Evolutionary conservation across 2,797 vertebrate species (phyloP), one percentile per base, ranked within the genome.

Genomic region (Florisuga fusca): DNA sequence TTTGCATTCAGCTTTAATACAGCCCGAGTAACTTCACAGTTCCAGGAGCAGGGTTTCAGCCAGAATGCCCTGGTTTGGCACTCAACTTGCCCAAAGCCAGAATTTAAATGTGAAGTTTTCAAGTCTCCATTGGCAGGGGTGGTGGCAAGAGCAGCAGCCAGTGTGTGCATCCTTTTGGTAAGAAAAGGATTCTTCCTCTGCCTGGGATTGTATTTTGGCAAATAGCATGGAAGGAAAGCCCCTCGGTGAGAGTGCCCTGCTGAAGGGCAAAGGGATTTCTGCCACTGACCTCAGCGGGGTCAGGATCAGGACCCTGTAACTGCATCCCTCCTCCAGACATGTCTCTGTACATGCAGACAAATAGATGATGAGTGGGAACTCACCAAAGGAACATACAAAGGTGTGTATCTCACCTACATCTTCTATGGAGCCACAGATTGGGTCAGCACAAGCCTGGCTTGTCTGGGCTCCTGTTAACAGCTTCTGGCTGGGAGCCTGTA

Each of bases 381-480:
- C 38, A 34, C 22, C 43, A 53, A n/a, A 33, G 4, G 5, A 75
- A 45, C 63, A 7, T n/a, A n/a, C n/a, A n/a, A n/a, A n/a, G n/a
- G 38, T 3, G 3, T 1, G 0, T 27, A 12, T 45, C 45, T 54
- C 66, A 68, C 61, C 61, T 12, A 5, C 1, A 0, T 18, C 22
- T 64, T 55, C 51, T 27, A 1, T 2, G 26, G 62, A 43, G n/a
- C n/a, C 36, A 5, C 31, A 38, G 67, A 17, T 5, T 27, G 0
- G 4, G 18, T 51, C 61, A 69, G 53, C 41, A 43, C 26, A 55
- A 67, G 31, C 43, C 48, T 33, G n/a, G 43, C 46, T 58, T 41
- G 9, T 29, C 31, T 33, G 43, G n/a, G 23, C 38, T 87, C 17
- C 78, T 36, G 23, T 51, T 29, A n/a, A n/a, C 33, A 34, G 46